These are phyloP conservation scores for Vombatus ursinus DNA, from an alignment of 2,113 vertebrate genomes.

Conservation along the genomic window DNA sequence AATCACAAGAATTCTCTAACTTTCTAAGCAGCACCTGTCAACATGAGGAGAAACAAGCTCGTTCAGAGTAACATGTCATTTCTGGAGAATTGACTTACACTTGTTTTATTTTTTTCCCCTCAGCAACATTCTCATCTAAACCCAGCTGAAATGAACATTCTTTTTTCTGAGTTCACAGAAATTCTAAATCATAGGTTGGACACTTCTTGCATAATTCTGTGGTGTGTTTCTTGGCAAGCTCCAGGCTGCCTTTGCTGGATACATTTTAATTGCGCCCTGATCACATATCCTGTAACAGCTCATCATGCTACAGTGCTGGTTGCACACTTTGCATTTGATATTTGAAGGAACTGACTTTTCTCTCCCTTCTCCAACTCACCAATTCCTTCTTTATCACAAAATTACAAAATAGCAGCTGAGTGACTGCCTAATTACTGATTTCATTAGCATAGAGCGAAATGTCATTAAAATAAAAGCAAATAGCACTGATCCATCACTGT, in stretches of 20 bases:
- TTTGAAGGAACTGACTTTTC: slow-evolving; percentile 14
- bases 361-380: neutral
- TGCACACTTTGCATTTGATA: neutral
- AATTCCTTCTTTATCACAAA: slow-evolving; percentile 34
- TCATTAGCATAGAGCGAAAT: slow-evolving; percentile 49
- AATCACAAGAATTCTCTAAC: slow-evolving; percentile 18
- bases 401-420: slow-evolving; percentile 2
- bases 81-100: slow-evolving; percentile 36
- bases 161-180: slow-evolving; percentile 41
- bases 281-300: neutral
- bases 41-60: slow-evolving; percentile 28
- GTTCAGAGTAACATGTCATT: slow-evolving; percentile 41
- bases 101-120: slow-evolving; percentile 8
- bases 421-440: slow-evolving; percentile 21
- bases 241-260: slow-evolving; percentile 14
- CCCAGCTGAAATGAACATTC: slow-evolving; percentile 43
- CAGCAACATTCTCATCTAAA: slow-evolving; percentile 24
- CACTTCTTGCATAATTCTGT: slow-evolving; percentile 1
- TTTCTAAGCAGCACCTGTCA: slow-evolving; percentile 46
- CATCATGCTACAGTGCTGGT: neutral
- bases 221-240: slow-evolving; percentile 26
- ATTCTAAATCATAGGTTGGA: slow-evolving; percentile 43
- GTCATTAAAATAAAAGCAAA: slow-evolving; percentile 27
- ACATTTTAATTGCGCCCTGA: neutral
- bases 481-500: slow-evolving; percentile 25